Evolutionary conservation across 64 coral and sea anemone species (phyloP).

Genomic region (Pocillopora verrucosa): DNA sequence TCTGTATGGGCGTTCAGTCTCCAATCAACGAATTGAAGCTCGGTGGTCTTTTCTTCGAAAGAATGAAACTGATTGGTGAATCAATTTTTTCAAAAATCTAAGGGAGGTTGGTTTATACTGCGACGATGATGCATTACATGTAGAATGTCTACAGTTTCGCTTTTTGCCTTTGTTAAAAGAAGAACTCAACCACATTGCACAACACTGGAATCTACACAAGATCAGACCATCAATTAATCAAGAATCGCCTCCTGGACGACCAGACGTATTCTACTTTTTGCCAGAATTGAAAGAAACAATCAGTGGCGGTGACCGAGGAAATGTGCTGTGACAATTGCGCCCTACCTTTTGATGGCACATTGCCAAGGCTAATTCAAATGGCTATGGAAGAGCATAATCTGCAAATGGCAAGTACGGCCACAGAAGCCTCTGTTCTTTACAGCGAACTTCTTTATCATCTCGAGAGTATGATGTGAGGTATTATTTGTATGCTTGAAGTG

Average conservation of each 20-base stretch:
- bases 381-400: no score
- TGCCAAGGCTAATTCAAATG: no score
- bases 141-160: conserved; percentile 48
- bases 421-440: no score
- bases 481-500: no score
- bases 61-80: conserved; percentile 33
- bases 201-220: conserved; percentile 46
- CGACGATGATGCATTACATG: conserved; percentile 35
- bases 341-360: no score
- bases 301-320: background rate
- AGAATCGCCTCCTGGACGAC: conserved; percentile 59
- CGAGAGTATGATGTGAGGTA: no score
- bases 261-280: conserved; percentile 56
- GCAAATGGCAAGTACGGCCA: no score
- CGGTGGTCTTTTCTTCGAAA: conserved; percentile 49
- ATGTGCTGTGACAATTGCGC: background rate
- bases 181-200: conserved; percentile 34
- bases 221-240: conserved; percentile 30
- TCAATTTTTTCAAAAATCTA: conserved; percentile 52
- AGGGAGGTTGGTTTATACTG: conserved; percentile 27
- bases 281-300: background rate
- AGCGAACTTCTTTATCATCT: no score
- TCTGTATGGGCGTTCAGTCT: conserved; percentile 38
- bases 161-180: conserved; percentile 41
- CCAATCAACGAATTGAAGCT: conserved; percentile 55